phyloP scores from a whole-genome alignment of 2,113 vertebrate species.

The Pseudois nayaur region DNA sequence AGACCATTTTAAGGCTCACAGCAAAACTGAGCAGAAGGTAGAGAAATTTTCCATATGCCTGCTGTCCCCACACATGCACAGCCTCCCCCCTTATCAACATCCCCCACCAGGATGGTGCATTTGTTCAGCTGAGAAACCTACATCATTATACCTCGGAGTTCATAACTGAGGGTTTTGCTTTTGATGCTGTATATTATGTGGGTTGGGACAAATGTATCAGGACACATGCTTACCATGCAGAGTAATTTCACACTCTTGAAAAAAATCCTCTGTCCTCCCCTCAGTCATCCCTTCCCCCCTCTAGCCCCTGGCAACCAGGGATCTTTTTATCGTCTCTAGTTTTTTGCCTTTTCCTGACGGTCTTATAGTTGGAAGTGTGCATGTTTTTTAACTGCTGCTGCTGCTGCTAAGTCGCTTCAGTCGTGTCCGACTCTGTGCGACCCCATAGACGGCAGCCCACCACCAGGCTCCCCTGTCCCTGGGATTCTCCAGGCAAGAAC shows the following conservation, averaged over 20 bases:
- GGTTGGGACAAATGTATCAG: not conserved
- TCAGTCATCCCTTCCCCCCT: not conserved
- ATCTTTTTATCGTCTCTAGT: not conserved
- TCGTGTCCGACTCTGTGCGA: too few species aligned
- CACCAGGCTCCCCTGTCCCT: accelerated
- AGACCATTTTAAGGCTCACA: not conserved
- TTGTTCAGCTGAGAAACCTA: not conserved
- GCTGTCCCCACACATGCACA: not conserved
- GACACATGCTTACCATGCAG: not conserved
- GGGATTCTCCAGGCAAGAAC: too few species aligned
- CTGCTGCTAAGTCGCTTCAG: too few species aligned
- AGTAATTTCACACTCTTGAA: not conserved
- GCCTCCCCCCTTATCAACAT: not conserved
- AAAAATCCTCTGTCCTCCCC: not conserved
- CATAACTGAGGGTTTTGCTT: not conserved
- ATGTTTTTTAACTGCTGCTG: not conserved
- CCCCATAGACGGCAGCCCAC: too few species aligned
- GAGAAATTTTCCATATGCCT: not conserved
- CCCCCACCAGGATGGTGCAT: not conserved
- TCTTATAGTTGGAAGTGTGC: not conserved
- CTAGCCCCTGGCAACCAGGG: not conserved
- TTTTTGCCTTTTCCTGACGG: not conserved
- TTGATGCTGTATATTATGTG: not conserved
- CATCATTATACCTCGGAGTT: not conserved
- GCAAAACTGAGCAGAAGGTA: not conserved